Percentiles rank a stretch among this genome's conserved stretches.
Conservation (phyloP, 2,113 vertebrate genomes). For the Eulemur macaco region DNA sequence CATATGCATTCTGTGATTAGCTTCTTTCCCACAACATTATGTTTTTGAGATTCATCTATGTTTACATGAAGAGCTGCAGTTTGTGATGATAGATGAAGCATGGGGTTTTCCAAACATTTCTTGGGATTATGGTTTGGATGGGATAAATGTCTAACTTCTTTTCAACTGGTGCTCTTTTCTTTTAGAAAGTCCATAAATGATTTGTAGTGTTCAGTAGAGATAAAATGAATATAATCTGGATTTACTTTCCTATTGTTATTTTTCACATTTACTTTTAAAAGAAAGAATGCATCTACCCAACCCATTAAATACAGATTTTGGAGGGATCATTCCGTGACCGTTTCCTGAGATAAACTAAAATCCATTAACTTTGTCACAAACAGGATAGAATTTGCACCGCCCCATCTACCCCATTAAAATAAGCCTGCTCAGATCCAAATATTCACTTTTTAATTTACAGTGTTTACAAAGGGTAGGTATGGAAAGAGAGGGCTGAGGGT, state of each 20-base stretch:
- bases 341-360: slow-evolving; percentile 54
- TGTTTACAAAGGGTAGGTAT: slow-evolving; percentile 6
- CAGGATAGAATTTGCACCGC: background rate
- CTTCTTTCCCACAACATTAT: background rate
- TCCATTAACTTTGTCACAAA: slow-evolving; percentile 32
- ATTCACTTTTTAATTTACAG: slow-evolving; percentile 16
- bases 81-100: background rate
- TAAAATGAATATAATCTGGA: background rate
- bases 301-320: background rate
- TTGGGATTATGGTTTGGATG: background rate
- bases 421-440: background rate
- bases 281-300: slow-evolving; percentile 23
- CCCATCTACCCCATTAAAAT: background rate
- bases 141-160: background rate
- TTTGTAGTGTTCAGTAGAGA: background rate
- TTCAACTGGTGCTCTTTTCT: background rate
- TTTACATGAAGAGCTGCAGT: background rate
- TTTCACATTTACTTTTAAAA: slow-evolving; percentile 51
- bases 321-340: background rate
- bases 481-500: slow-evolving; percentile 10
- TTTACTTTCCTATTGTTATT: background rate
- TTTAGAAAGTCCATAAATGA: background rate
- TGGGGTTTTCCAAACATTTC: background rate
- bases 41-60: background rate
- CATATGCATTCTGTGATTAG: background rate